phyloP scores from a whole-genome alignment of 1,140 invertebrate species.

The Capitella teleta region DNA sequence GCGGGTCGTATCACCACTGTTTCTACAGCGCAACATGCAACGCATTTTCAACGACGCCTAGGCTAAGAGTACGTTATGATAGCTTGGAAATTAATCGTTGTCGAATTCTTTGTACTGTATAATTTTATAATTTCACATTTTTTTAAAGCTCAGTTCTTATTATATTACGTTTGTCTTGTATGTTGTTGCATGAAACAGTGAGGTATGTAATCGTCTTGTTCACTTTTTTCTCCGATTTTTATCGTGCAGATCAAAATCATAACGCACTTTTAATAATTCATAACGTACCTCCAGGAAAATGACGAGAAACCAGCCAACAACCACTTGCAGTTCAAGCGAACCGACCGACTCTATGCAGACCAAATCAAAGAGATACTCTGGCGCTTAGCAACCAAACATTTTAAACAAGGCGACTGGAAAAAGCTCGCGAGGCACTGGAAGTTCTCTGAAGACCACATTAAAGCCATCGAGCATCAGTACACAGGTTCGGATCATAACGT shows the following conservation, averaged over 20 bases:
- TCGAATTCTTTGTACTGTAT: no score
- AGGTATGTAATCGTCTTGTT: no score
- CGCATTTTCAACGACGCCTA: constrained; percentile 8
- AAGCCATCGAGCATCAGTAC: constrained; percentile 64
- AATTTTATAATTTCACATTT: no score
- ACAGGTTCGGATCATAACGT: constrained; percentile 61
- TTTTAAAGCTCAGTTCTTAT: no score
- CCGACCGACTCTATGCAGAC: constrained; percentile 13
- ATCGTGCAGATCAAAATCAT: no score
- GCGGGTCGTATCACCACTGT: constrained; percentile 11
- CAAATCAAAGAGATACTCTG: constrained; percentile 49
- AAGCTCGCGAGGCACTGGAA: constrained; percentile 57
- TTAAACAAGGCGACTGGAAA: constrained; percentile 59
- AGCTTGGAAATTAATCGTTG: no score
- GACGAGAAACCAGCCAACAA: neutral
- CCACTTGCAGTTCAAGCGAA: constrained; percentile 4
- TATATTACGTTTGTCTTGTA: no score
- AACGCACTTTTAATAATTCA: no score
- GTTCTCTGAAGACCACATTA: constrained; percentile 60
- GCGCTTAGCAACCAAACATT: constrained; percentile 56
- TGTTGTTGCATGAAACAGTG: no score
- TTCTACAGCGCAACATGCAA: constrained; percentile 13
- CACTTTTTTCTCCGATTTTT: no score
- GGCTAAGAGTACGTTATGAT: no score
- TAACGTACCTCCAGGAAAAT: no score